Percentiles rank a stretch among this genome's conserved stretches.
Evolutionary conservation across 2,113 vertebrate species (phyloP).

Genomic region (Hiodon tergisus): DNA sequence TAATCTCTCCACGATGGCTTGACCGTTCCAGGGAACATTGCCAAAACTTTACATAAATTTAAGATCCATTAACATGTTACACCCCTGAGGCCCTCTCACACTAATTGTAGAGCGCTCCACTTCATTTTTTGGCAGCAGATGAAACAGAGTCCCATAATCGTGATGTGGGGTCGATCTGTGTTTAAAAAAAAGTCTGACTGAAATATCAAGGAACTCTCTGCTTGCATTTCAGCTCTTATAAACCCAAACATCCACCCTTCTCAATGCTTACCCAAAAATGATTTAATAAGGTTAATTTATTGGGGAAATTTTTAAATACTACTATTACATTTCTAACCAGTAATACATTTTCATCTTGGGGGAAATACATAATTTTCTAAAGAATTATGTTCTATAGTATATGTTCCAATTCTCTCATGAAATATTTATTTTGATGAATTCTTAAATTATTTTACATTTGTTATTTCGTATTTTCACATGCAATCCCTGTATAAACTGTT

Average conservation of each 20-base stretch:
- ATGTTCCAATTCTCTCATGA: neutral
- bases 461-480: too few relatives aligned
- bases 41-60: constrained; percentile 12
- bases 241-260: neutral
- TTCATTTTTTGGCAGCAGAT: constrained; percentile 25
- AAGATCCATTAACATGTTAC: constrained; percentile 24
- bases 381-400: neutral
- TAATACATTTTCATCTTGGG: too few relatives aligned
- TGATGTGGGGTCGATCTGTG: neutral
- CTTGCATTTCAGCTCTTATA: neutral
- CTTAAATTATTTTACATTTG: too few relatives aligned
- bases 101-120: constrained; percentile 21
- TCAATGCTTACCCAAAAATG: too few relatives aligned
- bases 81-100: neutral
- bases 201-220: neutral
- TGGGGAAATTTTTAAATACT: too few relatives aligned
- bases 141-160: neutral
- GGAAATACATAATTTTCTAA: too few relatives aligned
- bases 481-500: too few relatives aligned
- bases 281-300: too few relatives aligned
- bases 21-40: neutral
- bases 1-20: constrained; percentile 27
- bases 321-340: too few relatives aligned
- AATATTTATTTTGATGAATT: too few relatives aligned
- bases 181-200: neutral